Base-by-base conservation (phyloP, 2,797 vertebrate genomes). In the Delichon dasypus region DNA sequence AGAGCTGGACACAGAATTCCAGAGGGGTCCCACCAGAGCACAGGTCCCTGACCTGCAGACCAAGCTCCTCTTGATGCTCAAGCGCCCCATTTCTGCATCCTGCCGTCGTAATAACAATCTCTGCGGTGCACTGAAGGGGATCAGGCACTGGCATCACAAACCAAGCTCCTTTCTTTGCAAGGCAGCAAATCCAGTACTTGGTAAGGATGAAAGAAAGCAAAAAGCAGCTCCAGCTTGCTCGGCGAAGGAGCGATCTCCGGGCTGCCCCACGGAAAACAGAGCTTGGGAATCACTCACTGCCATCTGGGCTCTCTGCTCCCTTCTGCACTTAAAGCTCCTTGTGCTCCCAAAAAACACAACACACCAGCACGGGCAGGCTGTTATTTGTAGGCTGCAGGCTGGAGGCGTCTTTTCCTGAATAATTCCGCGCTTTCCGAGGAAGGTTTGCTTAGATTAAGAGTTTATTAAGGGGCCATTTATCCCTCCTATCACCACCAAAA, bases 281-380 rank as follows among this genome's bases (percentile, higher is more conserved):
- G 57, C 32, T 11, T 45, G 61, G 60, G 57, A 74, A 47, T 57
- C 10, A 4, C 20, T 30, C 48, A 4, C 17, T 64, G 55, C 3
- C 42, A 17, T 0, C 22, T 9, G 14, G 16, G 50, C 14, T n/a
- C 55, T 16, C 51, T 58, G 44, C 2, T 26, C 71, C 60, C 38
- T 54, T 36, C 84, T 70, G 87, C 32, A 58, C 47, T 54, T 47
- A 54, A 19, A 72, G 50, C 40, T 62, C 13, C 2, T 11, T 2
- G 3, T 11, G n/a, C 21, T 77, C 68, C 51, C 48, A 32, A 55
- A 77, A 5, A 54, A 0, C 23, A 10, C 51, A 6, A 9, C 4
- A 54, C 36, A 11, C 19, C 6, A 73, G 26, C 61, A 30, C 0
- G 1, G 65, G 4, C 10, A 5, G 20, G 4, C 2, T 34, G 20